Percentiles rank a stretch among this genome's conserved stretches.
These are phyloP conservation scores for Athripsodes cinereus DNA, from an alignment of 2,888 invertebrate genomes.

Conservation along the genomic window DNA sequence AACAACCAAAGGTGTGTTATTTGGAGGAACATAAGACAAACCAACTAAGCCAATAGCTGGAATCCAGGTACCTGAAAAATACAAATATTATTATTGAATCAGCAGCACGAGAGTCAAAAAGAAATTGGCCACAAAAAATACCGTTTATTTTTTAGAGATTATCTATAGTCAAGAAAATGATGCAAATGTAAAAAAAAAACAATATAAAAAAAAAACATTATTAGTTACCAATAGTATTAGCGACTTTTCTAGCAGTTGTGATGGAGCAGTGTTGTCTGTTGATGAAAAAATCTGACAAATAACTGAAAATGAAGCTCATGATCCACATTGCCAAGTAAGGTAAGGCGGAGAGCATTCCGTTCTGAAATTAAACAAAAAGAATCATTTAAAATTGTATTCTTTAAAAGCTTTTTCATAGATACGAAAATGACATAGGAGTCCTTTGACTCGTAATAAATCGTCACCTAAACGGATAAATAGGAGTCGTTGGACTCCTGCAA, in stretches of 20 bases:
- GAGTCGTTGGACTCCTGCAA: too few species aligned
- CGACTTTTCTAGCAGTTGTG: conserved; percentile 52
- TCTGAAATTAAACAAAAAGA: conserved; percentile 39
- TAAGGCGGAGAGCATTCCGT: conserved; percentile 62
- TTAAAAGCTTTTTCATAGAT: too few species aligned
- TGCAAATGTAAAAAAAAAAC: too few species aligned
- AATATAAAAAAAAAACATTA: background rate
- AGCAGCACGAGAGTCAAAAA: too few species aligned
- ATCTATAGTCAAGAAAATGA: too few species aligned
- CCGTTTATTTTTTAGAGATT: too few species aligned
- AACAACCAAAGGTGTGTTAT: conserved; percentile 48
- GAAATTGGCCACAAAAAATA: too few species aligned
- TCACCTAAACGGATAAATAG: too few species aligned
- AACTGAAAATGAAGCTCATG: conserved; percentile 64
- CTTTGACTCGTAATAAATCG: too few species aligned
- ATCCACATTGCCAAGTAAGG: conserved; percentile 73
- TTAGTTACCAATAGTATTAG: conserved; percentile 46
- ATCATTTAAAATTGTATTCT: too few species aligned
- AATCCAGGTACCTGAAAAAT: conserved; percentile 43
- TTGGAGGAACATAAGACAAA: conserved; percentile 47
- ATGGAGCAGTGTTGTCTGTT: conserved; percentile 48
- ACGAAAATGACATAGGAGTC: too few species aligned
- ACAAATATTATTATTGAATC: background rate
- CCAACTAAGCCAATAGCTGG: conserved; percentile 52
- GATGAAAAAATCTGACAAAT: conserved; percentile 56